Evolutionary conservation across 2,113 vertebrate genomes (phyloP).

Genomic region (Meles meles): DNA sequence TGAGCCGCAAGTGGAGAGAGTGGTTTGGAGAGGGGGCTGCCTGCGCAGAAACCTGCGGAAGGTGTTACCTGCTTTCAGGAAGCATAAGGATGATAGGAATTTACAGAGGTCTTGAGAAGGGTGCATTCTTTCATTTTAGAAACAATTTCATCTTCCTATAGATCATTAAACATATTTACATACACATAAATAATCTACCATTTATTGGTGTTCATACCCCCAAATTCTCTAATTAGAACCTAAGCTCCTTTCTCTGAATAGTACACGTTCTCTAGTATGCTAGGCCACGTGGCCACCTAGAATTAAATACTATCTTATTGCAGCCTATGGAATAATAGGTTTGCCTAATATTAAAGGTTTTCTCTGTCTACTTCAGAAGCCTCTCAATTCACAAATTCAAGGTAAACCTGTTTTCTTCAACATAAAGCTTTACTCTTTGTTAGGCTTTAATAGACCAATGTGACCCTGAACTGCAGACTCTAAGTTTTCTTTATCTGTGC

Average conservation of each 20-base stretch:
- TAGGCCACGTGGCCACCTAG: slow-evolving; percentile 54
- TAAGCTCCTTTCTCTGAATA: slow-evolving; percentile 51
- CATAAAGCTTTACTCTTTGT: slow-evolving; percentile 73
- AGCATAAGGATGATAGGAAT: not conserved
- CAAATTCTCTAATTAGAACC: slow-evolving; percentile 55
- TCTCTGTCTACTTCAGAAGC: slow-evolving; percentile 67
- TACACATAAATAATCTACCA: not conserved
- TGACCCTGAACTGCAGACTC: slow-evolving; percentile 68
- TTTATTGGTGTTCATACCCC: slow-evolving; percentile 44
- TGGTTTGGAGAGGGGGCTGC: not conserved
- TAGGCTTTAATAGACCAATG: slow-evolving; percentile 72
- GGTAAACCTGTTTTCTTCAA: slow-evolving; percentile 74
- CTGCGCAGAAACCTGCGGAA: not conserved
- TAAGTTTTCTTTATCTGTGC: slow-evolving; percentile 59
- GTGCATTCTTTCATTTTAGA: slow-evolving; percentile 21
- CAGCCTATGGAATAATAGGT: slow-evolving; percentile 62
- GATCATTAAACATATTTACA: slow-evolving; percentile 47
- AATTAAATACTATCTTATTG: slow-evolving; percentile 71
- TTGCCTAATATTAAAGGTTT: slow-evolving; percentile 73
- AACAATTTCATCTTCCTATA: slow-evolving; percentile 29
- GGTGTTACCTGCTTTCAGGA: not conserved
- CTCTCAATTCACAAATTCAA: slow-evolving; percentile 73
- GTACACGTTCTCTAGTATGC: slow-evolving; percentile 37
- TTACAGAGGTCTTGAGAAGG: not conserved
- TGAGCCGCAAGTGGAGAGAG: not conserved